These are phyloP conservation scores for Harpalus rufipes DNA, from an alignment of 2,888 invertebrate species.

Conservation along the genomic window DNA sequence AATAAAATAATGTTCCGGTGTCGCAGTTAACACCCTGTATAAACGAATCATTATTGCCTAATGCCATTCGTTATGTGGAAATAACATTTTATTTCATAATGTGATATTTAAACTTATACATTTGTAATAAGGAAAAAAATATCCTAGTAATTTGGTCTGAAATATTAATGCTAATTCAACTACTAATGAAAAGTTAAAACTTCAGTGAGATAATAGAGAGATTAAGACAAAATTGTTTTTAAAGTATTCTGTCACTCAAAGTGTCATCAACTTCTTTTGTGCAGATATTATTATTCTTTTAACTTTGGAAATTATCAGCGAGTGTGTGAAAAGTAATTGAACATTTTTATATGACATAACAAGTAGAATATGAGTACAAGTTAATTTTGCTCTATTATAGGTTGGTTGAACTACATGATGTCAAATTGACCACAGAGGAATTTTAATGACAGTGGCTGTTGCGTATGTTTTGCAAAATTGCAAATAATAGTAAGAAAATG, in stretches of 20 bases:
- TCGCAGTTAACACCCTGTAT: too few relatives aligned
- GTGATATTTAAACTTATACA: too few relatives aligned
- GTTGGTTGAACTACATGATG: too few relatives aligned
- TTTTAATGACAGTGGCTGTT: too few relatives aligned
- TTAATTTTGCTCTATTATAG: neutral
- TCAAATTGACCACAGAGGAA: too few relatives aligned
- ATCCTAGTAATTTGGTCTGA: constrained; percentile 8
- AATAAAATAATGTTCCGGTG: too few relatives aligned
- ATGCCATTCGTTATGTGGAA: too few relatives aligned
- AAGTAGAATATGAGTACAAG: neutral
- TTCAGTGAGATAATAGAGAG: constrained; percentile 15
- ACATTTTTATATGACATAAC: neutral
- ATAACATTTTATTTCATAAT: too few relatives aligned
- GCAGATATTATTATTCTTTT: constrained; percentile 24
- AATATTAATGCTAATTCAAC: constrained; percentile 36
- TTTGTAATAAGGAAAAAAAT: too few relatives aligned
- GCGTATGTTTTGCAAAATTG: too few relatives aligned
- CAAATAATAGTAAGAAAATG: too few relatives aligned
- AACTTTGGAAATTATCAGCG: neutral
- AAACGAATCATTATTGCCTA: too few relatives aligned
- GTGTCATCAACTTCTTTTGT: constrained; percentile 21
- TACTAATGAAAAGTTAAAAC: constrained; percentile 44
- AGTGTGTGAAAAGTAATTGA: constrained; percentile 6
- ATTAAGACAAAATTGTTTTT: constrained; percentile 40
- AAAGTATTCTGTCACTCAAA: constrained; percentile 36